Evolutionary conservation across 2,888 invertebrate genomes (phyloP), one percentile per base, ranked within the genome.

Genomic region (Crematogaster levior): DNA sequence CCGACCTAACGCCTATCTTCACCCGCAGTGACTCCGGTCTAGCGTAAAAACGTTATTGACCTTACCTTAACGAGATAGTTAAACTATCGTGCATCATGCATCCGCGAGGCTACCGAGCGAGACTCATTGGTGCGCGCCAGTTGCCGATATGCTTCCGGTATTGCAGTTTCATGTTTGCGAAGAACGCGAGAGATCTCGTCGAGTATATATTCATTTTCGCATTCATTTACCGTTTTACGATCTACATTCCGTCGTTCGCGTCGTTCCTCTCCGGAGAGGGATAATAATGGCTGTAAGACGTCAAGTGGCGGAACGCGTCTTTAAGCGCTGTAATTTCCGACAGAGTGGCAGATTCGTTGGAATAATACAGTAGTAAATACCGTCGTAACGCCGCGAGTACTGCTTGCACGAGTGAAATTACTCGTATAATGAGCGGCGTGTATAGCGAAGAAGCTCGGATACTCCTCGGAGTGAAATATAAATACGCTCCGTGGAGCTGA

Each of bases 1-100:
- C 27, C 53, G 53, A 77, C 40, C 34, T 40, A 61, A 63, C 15
- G 15, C 34, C 61, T 40, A 21, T 15, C 21, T 56, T 40, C 40
- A 7, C 9, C 15, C 6, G 27, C 21, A 5, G 21, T 15, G 43
- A 30, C n/a, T 56, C 34, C 77, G 68, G 30, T 66, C 77, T 68
- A 68, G 51, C 68, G 77, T 68, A 79, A 68, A 79, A 79, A 79
- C 77, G 18, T 79, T 79, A 79, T 68, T 79, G 70, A 79, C 56
- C 70, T 79, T 68, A 37, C 21, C 24, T 68, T 68, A 79, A 79
- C 70, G 56, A 68, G 77, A 21, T 56, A 68, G 77, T 56, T 79
- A 43, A 79, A 56, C 66, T 43, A 21, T 24, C 43, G 68, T 53
- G 40, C 66, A 65, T 63, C 75, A 21, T 53, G 53, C 46, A 30